Percentiles rank a stretch among this genome's conserved stretches.
Evolutionary conservation across 1,140 invertebrate species (phyloP).

Genomic region (Saccostrea glomerata): DNA sequence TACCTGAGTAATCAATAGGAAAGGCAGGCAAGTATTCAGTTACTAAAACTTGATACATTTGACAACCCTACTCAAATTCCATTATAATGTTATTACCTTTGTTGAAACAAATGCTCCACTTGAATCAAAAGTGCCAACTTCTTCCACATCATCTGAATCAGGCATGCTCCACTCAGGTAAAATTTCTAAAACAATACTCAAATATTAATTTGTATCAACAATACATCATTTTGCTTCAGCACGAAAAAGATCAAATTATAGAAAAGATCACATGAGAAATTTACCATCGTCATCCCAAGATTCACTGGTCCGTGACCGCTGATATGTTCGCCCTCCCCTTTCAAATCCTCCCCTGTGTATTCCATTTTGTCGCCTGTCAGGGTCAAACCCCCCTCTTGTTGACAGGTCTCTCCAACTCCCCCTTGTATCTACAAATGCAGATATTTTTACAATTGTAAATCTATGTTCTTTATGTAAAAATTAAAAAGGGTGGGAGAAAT

Average conservation of each 20-base stretch:
- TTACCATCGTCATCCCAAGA: constrained; percentile 68
- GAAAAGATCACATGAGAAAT: not conserved
- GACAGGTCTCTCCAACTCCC: constrained; percentile 63
- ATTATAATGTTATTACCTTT: constrained; percentile 57
- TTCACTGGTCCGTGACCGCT: constrained; percentile 62
- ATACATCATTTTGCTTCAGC: not conserved
- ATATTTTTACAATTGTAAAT: not conserved
- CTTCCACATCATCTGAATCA: constrained; percentile 81
- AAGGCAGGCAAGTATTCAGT: no score
- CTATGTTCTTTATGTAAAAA: no score
- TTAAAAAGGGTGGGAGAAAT: no score
- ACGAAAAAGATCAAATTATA: not conserved
- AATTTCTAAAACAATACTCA: constrained; percentile 61
- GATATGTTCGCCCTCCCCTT: constrained; percentile 50
- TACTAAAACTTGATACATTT: no score
- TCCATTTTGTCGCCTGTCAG: constrained; percentile 62
- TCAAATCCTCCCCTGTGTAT: constrained; percentile 56
- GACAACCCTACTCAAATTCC: no score
- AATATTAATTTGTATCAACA: not conserved
- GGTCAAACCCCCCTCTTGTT: constrained; percentile 55
- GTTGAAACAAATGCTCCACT: constrained; percentile 86
- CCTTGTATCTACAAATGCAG: constrained; percentile 40
- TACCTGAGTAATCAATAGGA: no score
- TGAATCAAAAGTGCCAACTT: constrained; percentile 91
- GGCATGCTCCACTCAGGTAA: constrained; percentile 80